Evolutionary conservation across 2,888 invertebrate species (phyloP).

Genomic region (Leucoma salicis): DNA sequence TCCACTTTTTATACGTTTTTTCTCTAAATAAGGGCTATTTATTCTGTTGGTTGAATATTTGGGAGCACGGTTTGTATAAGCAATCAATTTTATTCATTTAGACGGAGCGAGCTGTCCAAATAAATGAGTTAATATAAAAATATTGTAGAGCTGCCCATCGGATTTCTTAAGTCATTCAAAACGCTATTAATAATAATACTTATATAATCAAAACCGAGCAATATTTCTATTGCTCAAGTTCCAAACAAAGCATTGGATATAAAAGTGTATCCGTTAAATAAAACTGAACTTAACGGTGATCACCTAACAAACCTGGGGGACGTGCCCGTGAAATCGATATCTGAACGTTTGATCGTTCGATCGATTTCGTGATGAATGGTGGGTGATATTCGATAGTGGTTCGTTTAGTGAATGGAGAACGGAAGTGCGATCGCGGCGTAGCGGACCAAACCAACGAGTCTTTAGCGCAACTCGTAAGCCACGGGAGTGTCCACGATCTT

Average conservation of each 20-base stretch:
- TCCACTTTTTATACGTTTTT: constrained; percentile 59
- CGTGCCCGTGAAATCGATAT: constrained; percentile 71
- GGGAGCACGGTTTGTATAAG: constrained; percentile 81
- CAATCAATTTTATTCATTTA: constrained; percentile 83
- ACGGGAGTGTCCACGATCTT: constrained; percentile 43
- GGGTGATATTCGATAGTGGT: constrained; percentile 63
- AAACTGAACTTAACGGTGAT: constrained; percentile 37
- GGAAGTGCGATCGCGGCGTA: constrained; percentile 55
- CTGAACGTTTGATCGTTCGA: constrained; percentile 62
- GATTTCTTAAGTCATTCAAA: constrained; percentile 40
- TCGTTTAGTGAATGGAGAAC: constrained; percentile 72
- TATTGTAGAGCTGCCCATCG: constrained; percentile 42
- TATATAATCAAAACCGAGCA: constrained; percentile 20
- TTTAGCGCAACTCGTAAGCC: constrained; percentile 30
- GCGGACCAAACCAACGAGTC: constrained; percentile 8
- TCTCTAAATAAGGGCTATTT: constrained; percentile 75
- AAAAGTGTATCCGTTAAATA: constrained; percentile 31
- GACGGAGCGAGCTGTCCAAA: constrained; percentile 74
- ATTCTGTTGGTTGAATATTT: constrained; percentile 79
- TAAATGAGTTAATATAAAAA: constrained; percentile 62
- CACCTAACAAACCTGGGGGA: constrained; percentile 45
- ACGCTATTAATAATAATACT: constrained; percentile 17
- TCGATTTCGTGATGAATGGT: constrained; percentile 74
- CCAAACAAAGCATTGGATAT: constrained; percentile 13
- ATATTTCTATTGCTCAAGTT: constrained; percentile 40